Evolutionary conservation across 53 echinoderm and acorn worm genomes (phyloP).

Genomic region (Arbacia lixula): DNA sequence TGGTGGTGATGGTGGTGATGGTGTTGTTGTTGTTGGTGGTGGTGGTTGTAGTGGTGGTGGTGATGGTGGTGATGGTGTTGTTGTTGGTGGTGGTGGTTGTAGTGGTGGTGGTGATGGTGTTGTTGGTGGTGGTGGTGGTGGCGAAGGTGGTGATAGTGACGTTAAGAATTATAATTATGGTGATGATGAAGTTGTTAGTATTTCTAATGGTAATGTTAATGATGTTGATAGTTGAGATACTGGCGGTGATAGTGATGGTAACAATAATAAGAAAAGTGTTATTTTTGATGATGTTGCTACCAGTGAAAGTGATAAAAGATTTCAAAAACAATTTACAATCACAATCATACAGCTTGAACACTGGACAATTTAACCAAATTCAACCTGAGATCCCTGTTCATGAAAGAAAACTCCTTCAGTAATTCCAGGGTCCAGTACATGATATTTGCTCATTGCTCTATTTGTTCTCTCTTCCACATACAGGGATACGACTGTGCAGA

Average conservation of each 20-base stretch:
- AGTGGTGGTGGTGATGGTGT: not conserved
- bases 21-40: not conserved
- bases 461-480: not conserved
- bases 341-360: no score
- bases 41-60: not conserved
- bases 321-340: no score
- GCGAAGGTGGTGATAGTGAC: not conserved
- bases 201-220: not conserved
- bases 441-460: no score
- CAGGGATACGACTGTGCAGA: constrained; percentile 98
- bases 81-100: not conserved
- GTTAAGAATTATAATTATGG: constrained; percentile 12
- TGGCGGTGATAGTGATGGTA: no score
- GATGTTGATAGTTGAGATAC: not conserved
- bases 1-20: not conserved
- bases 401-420: no score
- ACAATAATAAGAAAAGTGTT: no score
- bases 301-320: no score
- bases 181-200: not conserved
- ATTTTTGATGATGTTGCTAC: no score
- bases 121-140: constrained; percentile 1
- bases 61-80: constrained; percentile 13
- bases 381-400: no score
- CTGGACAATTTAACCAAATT: no score
- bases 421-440: no score